Percentiles rank a stretch among this genome's conserved stretches.
Evolutionary conservation across 2,113 vertebrate species (phyloP).

Genomic region (Seriola dumerili): DNA sequence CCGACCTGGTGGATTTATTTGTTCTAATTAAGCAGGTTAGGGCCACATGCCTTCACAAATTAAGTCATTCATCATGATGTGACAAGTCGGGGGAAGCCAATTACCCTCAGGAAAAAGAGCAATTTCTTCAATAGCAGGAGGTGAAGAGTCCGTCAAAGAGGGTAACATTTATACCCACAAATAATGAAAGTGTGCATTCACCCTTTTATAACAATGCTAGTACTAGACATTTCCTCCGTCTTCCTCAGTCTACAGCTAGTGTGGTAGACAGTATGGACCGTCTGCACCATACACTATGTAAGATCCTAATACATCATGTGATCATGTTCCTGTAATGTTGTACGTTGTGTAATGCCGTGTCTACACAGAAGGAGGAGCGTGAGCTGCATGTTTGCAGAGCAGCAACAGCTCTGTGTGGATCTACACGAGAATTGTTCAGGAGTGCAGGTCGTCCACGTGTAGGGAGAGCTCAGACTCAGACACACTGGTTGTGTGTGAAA

Average conservation of each 20-base stretch:
- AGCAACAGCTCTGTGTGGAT: not conserved
- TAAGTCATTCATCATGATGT: slow-evolving; percentile 73
- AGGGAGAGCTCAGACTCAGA: not conserved
- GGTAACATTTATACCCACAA: slow-evolving; percentile 27
- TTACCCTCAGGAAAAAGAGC: slow-evolving; percentile 56
- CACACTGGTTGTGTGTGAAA: not conserved
- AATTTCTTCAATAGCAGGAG: slow-evolving; percentile 43
- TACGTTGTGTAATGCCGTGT: not conserved
- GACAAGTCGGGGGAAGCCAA: slow-evolving; percentile 55
- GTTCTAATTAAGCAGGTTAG: slow-evolving; percentile 76
- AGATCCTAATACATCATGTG: not conserved
- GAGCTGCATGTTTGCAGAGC: not conserved
- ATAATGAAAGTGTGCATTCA: slow-evolving; percentile 6
- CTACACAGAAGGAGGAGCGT: not conserved
- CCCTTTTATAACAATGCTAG: not conserved
- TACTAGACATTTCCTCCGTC: not conserved
- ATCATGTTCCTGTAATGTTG: not conserved
- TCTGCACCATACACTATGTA: not conserved
- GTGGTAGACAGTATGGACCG: not conserved
- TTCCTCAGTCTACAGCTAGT: not conserved
- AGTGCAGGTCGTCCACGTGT: not conserved
- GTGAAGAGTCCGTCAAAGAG: slow-evolving; percentile 15
- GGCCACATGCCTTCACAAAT: slow-evolving; percentile 69
- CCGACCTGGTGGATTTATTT: slow-evolving; percentile 76
- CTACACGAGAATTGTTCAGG: not conserved